These are phyloP conservation scores for Ephestia elutella DNA, from an alignment of 1,140 invertebrate species.

Conservation along the genomic window DNA sequence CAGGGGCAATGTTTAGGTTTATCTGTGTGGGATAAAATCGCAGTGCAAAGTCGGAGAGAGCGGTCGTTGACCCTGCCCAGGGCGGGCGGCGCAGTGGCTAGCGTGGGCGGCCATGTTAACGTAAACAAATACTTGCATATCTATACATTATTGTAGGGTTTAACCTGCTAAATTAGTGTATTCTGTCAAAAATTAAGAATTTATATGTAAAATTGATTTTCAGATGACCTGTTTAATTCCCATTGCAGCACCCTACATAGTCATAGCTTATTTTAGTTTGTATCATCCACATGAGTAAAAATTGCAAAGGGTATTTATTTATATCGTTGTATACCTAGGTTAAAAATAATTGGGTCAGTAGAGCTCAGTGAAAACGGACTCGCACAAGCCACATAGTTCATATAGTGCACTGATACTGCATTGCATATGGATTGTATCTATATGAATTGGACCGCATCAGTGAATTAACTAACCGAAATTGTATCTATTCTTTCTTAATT, in stretches of 20 bases:
- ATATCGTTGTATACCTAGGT: background rate
- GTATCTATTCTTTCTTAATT: too few species aligned
- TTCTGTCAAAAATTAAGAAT: too few species aligned
- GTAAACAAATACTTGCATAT: constrained; percentile 22
- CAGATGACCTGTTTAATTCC: too few species aligned
- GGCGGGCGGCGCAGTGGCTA: constrained; percentile 12
- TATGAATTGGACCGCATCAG: too few species aligned
- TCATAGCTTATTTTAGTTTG: too few species aligned
- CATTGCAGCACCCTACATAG: too few species aligned
- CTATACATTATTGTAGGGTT: background rate
- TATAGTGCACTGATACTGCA: constrained; percentile 9
- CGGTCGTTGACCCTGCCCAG: constrained; percentile 20
- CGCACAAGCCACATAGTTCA: background rate
- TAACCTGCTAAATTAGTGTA: background rate
- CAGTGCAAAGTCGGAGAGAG: constrained; percentile 13
- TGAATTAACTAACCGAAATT: too few species aligned
- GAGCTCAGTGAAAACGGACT: constrained; percentile 16
- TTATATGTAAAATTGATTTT: too few species aligned
- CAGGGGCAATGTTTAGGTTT: constrained; percentile 12
- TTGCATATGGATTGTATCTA: background rate
- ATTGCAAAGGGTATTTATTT: background rate
- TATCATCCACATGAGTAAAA: too few species aligned
- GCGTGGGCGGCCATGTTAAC: constrained; percentile 14
- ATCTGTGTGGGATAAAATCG: constrained; percentile 15
- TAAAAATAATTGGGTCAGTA: constrained; percentile 33